phyloP scores from a whole-genome alignment of 2,797 vertebrate genomes.

The Typhlichthys eigenmanni region DNA sequence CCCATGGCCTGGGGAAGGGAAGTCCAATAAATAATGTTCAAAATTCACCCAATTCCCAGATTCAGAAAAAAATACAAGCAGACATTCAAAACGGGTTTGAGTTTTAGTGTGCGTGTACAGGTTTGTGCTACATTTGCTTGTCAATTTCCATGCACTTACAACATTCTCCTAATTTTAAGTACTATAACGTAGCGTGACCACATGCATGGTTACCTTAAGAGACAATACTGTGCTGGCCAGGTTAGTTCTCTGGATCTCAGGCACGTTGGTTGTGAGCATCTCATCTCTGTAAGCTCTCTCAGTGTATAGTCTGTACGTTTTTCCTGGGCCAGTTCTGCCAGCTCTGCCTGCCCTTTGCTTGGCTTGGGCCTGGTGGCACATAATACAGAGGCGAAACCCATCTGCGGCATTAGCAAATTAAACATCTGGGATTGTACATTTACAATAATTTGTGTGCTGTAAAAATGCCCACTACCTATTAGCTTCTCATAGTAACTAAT shows the following conservation, averaged over 20 bases:
- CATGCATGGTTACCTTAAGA: constrained; percentile 82
- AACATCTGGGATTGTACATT: neutral
- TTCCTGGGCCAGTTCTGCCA: constrained; percentile 93
- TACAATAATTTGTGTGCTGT: neutral
- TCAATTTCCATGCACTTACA: no score
- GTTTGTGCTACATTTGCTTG: no score
- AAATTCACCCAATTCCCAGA: neutral
- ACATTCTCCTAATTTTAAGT: no score
- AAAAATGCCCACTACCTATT: neutral
- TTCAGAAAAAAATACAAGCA: neutral
- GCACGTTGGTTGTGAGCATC: constrained; percentile 97
- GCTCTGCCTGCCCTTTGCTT: constrained; percentile 96
- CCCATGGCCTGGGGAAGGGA: constrained; percentile 89
- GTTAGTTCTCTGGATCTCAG: constrained; percentile 98
- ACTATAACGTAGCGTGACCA: neutral
- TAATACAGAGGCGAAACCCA: neutral
- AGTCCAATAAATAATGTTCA: neutral
- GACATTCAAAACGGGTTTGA: no score
- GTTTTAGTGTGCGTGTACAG: no score
- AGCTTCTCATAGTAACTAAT: no score
- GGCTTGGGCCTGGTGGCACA: constrained; percentile 86
- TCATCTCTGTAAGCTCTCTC: constrained; percentile 96
- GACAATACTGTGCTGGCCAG: constrained; percentile 96
- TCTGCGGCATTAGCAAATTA: neutral
- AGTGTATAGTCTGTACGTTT: constrained; percentile 93